Conservation (phyloP, 2,888 invertebrate species). For the Mamestra brassicae region DNA sequence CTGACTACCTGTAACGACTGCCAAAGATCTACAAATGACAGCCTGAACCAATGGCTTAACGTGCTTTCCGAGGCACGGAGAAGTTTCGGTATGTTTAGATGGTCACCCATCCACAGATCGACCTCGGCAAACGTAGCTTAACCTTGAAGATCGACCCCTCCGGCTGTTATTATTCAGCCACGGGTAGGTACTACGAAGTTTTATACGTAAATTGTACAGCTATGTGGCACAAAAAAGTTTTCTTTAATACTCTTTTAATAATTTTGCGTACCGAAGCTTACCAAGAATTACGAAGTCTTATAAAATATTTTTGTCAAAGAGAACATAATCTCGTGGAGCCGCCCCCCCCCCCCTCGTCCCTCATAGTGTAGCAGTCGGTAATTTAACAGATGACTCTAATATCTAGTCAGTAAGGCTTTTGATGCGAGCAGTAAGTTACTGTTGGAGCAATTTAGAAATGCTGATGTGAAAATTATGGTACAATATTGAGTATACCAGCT, state of each 20-base stretch:
- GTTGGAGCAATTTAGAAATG: conserved; percentile 20
- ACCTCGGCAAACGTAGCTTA: too few species aligned
- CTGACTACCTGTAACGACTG: too few species aligned
- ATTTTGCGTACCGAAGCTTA: neutral
- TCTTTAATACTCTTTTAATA: neutral
- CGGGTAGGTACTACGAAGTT: neutral
- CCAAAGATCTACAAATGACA: too few species aligned
- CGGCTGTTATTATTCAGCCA: too few species aligned
- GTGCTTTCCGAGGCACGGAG: too few species aligned
- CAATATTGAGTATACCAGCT: conserved; percentile 30
- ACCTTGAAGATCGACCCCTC: too few species aligned
- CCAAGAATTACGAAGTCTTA: conserved; percentile 22
- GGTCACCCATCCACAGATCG: too few species aligned
- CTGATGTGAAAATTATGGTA: conserved; percentile 28
- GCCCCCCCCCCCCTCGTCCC: too few species aligned
- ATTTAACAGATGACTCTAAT: conserved; percentile 29
- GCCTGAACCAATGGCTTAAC: too few species aligned
- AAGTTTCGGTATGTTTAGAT: too few species aligned
- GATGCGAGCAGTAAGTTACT: conserved; percentile 2
- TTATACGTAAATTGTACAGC: neutral
- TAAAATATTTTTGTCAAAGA: conserved; percentile 30
- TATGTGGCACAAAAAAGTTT: neutral
- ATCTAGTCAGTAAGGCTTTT: conserved; percentile 12
- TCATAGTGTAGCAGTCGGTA: neutral
- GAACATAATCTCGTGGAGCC: conserved; percentile 12